Percentiles rank a stretch among this genome's conserved stretches.
Conservation (phyloP, 2,888 invertebrate species). For the Lasiommata megera region DNA sequence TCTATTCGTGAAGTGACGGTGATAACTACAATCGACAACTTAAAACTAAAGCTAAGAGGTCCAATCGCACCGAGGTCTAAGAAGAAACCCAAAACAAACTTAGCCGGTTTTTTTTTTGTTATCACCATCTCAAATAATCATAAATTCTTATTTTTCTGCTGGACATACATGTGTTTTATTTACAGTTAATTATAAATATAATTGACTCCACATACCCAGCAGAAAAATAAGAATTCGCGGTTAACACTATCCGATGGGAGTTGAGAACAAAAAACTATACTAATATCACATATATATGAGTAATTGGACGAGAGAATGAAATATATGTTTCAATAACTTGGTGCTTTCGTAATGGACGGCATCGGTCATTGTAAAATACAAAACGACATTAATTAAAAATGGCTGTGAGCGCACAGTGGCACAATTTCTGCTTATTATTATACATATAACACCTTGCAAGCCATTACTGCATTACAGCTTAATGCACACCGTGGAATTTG, state of each 20-base stretch:
- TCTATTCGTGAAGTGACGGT: too few relatives aligned
- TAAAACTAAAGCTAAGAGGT: too few relatives aligned
- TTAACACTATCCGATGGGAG: neutral
- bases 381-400: conserved; percentile 23
- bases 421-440: conserved; percentile 28
- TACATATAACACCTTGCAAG: conserved; percentile 28
- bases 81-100: too few relatives aligned
- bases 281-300: neutral
- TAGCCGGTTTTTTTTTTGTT: too few relatives aligned
- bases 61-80: too few relatives aligned
- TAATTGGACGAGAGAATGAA: neutral
- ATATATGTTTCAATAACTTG: conserved; percentile 9
- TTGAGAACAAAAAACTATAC: neutral
- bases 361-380: conserved; percentile 13
- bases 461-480: conserved; percentile 23
- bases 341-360: conserved; percentile 10
- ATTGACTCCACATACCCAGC: neutral
- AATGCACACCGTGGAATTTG: conserved; percentile 20
- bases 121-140: too few relatives aligned
- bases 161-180: too few relatives aligned
- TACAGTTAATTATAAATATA: too few relatives aligned
- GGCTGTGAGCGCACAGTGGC: conserved; percentile 19
- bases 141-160: too few relatives aligned
- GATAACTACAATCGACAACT: too few relatives aligned
- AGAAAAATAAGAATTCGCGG: neutral